Base-by-base conservation (phyloP, 2,888 invertebrate species). In the Melieria crassipennis region DNA sequence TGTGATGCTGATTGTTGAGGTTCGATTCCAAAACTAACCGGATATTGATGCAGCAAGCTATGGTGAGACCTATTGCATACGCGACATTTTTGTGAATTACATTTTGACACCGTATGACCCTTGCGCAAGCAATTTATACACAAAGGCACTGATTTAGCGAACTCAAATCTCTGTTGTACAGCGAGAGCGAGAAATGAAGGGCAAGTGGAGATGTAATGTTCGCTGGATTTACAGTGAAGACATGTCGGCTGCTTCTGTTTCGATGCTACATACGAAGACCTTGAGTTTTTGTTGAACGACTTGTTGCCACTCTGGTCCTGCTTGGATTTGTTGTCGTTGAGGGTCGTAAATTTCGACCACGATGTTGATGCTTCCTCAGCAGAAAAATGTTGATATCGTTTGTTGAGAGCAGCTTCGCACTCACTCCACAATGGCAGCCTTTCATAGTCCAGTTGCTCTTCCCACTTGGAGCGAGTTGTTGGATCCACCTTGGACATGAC, bases 401-500 rank as follows among this genome's bases (percentile, higher is more conserved):
- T 72, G 45, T 73, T 74, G n/a, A 74, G 55, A 0, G 68, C 71
- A 10, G 69, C 63, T 30, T 74, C 69, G 57, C 70, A 73, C 52
- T 71, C 71, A 70, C 63, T 58, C 72, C 73, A 76, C 5, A 71
- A 30, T 0, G 73, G 73, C 30, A 75, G 65, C 16, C 71, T 72
- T 13, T 72, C 70, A 9, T 68, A 70, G 45, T 72, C 60, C 3
- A 74, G 69, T 10, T 74, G 57, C 11, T 74, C 70, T 61, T 68
- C 67, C 67, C 71, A 71, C 55, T 66, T 74, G 4, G 67, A 63
- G 52, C 47, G 69, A 46, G 73, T 75, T n/a, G 60, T 61, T 50
- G 72, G 7, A 46, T 70, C 73, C 46, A 75, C 70, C 43, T 75
- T 77, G 10, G 62, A 71, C 70, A 76, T 74, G 5, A 74, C 73